Percentiles rank a stretch among this genome's conserved stretches.
Conservation (phyloP, 2,888 invertebrate genomes). For the Lucinisca nassula region DNA sequence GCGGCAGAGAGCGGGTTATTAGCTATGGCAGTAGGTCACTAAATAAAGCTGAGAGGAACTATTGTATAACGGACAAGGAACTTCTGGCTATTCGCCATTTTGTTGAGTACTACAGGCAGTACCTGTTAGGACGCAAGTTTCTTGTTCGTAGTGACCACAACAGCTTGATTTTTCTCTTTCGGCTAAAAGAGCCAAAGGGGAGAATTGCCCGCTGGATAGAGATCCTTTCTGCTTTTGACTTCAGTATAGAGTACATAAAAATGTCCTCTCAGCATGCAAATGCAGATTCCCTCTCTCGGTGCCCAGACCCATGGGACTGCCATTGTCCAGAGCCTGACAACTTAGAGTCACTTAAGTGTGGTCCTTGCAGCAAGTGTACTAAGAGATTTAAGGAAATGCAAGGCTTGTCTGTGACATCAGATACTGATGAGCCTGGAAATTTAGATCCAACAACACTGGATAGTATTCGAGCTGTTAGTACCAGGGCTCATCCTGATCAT, state of each 20-base stretch:
- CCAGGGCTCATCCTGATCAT: too few relatives aligned
- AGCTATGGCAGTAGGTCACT: constrained; percentile 58
- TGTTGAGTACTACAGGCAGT: constrained; percentile 65
- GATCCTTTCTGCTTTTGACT: constrained; percentile 54
- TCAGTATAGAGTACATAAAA: constrained; percentile 45
- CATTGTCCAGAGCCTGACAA: too few relatives aligned
- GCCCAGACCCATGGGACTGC: too few relatives aligned
- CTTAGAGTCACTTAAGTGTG: too few relatives aligned
- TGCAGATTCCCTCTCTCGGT: constrained; percentile 38
- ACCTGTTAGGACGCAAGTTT: constrained; percentile 63
- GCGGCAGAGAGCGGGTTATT: constrained; percentile 67
- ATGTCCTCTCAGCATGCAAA: constrained; percentile 44
- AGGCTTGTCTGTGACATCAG: too few relatives aligned
- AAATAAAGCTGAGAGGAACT: constrained; percentile 46
- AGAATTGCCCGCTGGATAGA: constrained; percentile 54
- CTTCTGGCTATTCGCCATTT: constrained; percentile 65
- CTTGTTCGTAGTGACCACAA: constrained; percentile 65
- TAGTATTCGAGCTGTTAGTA: too few relatives aligned
- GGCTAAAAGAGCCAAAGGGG: constrained; percentile 58
- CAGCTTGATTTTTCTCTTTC: constrained; percentile 55
- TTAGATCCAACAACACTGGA: too few relatives aligned
- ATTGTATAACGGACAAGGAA: constrained; percentile 62
- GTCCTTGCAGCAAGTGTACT: too few relatives aligned
- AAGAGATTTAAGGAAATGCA: too few relatives aligned
- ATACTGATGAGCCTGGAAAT: too few relatives aligned